Evolutionary conservation across 2,888 invertebrate species (phyloP).

Genomic region (Thymelicus sylvestris): DNA sequence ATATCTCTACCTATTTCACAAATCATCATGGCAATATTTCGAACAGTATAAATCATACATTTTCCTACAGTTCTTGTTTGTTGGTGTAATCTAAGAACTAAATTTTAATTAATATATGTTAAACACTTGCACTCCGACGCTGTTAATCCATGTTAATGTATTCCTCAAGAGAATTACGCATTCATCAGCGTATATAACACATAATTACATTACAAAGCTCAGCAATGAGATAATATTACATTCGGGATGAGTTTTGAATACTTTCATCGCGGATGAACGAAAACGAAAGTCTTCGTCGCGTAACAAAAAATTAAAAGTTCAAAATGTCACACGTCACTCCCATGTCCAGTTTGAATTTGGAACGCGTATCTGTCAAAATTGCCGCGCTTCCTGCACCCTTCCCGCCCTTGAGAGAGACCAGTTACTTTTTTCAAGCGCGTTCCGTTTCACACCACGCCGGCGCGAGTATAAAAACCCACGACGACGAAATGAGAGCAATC

Average conservation of each 20-base stretch:
- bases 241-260: neutral
- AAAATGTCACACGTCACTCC: constrained; percentile 36
- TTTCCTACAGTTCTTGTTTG: too few species aligned
- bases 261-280: neutral
- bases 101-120: constrained; percentile 8
- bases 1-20: too few species aligned
- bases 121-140: neutral
- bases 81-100: neutral
- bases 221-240: neutral
- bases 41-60: too few species aligned
- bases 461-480: constrained; percentile 72
- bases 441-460: constrained; percentile 68
- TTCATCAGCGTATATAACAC: constrained; percentile 38
- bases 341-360: constrained; percentile 55
- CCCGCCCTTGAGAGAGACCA: constrained; percentile 77
- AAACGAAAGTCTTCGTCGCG: constrained; percentile 1
- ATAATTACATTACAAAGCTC: constrained; percentile 8
- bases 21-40: too few species aligned
- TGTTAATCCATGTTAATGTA: constrained; percentile 45
- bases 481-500: constrained; percentile 75
- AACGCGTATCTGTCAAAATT: constrained; percentile 63
- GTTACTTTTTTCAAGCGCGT: constrained; percentile 79
- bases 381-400: constrained; percentile 79
- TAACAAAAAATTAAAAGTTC: constrained; percentile 24
- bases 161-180: constrained; percentile 44